Conservation (phyloP, 2,113 vertebrate genomes). For the Gopherus flavomarginatus region DNA sequence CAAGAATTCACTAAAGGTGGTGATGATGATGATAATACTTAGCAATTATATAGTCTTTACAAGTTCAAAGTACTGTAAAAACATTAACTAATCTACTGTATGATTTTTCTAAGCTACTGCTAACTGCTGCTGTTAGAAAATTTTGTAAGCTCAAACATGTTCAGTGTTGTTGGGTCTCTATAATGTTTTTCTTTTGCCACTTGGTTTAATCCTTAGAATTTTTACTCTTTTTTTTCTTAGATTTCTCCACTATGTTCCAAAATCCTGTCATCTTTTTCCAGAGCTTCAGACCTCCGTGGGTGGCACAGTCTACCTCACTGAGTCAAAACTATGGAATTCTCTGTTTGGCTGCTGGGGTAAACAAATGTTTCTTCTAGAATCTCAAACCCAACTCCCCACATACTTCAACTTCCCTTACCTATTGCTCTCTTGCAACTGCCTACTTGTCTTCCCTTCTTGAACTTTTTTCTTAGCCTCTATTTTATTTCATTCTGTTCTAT, state of each 20-base stretch:
- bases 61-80: conserved; percentile 51
- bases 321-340: neutral
- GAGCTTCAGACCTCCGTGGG: neutral
- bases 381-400: neutral
- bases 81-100: conserved; percentile 17
- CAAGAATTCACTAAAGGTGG: neutral
- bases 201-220: neutral
- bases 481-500: neutral
- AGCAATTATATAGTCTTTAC: conserved; percentile 40
- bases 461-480: neutral
- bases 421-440: neutral
- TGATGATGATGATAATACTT: conserved; percentile 34
- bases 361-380: neutral
- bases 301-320: neutral
- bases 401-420: neutral
- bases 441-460: neutral
- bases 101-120: conserved; percentile 16
- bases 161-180: neutral
- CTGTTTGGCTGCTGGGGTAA: neutral
- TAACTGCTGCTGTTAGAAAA: neutral
- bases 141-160: neutral
- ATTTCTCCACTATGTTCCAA: neutral
- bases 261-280: neutral
- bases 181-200: neutral
- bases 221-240: neutral